Percentiles rank a stretch among this genome's conserved stretches.
These are phyloP conservation scores for Agonum fuliginosum DNA, from an alignment of 2,888 invertebrate genomes.

Conservation along the genomic window DNA sequence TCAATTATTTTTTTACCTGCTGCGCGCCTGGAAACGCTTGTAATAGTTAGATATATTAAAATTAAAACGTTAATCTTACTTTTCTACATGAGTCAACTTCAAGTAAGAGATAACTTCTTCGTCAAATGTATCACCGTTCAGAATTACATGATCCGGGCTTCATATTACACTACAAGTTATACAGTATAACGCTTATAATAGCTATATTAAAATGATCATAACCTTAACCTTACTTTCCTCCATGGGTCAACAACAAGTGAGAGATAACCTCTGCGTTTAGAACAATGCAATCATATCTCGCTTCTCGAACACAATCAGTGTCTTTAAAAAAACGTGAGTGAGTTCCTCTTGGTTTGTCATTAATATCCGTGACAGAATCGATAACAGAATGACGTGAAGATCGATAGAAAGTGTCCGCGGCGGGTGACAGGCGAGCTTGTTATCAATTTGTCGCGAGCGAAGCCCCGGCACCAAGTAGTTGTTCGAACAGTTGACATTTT, in stretches of 20 bases:
- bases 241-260: no score
- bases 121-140: no score
- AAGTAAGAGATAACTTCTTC: no score
- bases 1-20: no score
- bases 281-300: conserved; percentile 16
- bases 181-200: no score
- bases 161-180: no score
- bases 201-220: neutral
- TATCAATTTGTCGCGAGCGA: conserved; percentile 54
- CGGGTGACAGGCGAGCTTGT: conserved; percentile 51
- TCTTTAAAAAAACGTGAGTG: conserved; percentile 22
- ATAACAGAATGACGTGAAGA: conserved; percentile 46
- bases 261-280: neutral
- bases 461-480: conserved; percentile 57
- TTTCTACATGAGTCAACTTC: no score
- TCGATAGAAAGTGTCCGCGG: conserved; percentile 55
- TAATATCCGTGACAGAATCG: conserved; percentile 50
- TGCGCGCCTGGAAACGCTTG: no score
- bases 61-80: no score
- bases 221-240: no score
- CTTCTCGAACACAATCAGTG: neutral
- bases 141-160: no score
- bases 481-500: conserved; percentile 74
- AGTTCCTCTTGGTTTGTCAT: conserved; percentile 32
- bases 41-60: no score